A percentile compares a stretch with the other conserved stretches of the same genome.
Evolutionary conservation across 2,113 vertebrate genomes (phyloP).

Genomic region (Dinomys branickii): DNA sequence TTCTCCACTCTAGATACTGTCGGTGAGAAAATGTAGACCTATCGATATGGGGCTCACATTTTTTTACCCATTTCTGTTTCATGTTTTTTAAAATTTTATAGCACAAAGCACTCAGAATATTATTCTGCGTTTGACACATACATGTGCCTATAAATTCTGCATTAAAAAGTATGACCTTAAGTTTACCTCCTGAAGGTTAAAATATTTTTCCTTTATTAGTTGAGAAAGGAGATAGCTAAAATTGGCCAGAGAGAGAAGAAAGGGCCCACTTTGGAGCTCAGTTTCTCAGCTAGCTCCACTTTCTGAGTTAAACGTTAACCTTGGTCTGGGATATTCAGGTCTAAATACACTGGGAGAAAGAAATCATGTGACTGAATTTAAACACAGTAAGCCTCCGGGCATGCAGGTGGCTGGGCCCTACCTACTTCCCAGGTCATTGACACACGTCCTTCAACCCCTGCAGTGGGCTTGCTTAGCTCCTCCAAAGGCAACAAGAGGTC

Average conservation of each 20-base stretch:
- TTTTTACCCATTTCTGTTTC: neutral
- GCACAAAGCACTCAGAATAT: neutral
- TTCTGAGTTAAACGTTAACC: neutral
- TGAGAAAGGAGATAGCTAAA: neutral
- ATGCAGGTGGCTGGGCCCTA: neutral
- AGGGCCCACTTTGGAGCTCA: neutral
- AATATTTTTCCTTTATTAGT: neutral
- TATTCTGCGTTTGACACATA: neutral
- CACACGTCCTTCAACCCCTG: neutral
- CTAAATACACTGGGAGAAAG: neutral
- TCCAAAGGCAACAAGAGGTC: neutral
- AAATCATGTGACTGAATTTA: neutral
- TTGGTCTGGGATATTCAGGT: neutral
- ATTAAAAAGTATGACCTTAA: neutral
- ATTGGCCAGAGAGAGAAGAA: neutral
- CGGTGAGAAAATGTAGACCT: constrained; percentile 30
- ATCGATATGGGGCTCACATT: neutral
- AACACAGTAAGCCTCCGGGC: neutral
- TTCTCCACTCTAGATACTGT: neutral
- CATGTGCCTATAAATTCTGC: neutral
- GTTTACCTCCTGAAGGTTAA: neutral
- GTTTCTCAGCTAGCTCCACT: neutral
- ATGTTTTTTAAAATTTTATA: neutral
- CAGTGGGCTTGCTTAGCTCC: neutral
- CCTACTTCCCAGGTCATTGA: neutral